phyloP scores from a whole-genome alignment of 64 coral and sea anemone genomes.

The Stichodactyla mertensii region DNA sequence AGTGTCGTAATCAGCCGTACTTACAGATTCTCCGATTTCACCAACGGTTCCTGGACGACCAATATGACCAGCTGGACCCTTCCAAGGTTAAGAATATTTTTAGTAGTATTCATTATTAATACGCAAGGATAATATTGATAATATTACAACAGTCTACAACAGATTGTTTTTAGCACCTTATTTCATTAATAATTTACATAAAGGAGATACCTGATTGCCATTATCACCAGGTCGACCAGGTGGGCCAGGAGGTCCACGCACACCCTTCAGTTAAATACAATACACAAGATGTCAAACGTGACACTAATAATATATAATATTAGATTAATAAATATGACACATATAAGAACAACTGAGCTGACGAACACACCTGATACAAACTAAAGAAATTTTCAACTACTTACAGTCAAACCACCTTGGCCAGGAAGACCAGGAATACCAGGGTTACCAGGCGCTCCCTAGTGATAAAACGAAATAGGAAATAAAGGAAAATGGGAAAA shows the following conservation, averaged over 20 bases:
- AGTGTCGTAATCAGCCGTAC: not conserved
- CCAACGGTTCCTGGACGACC: slow-evolving; percentile 36
- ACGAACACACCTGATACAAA: not conserved
- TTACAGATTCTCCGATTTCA: slow-evolving; percentile 42
- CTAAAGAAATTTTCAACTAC: not conserved
- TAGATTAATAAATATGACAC: not conserved
- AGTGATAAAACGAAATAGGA: not conserved
- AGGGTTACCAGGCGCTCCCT: slow-evolving; percentile 38
- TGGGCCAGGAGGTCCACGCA: slow-evolving; percentile 36
- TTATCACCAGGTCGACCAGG: slow-evolving; percentile 41
- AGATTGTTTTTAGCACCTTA: no score
- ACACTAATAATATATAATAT: no score
- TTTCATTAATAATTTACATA: no score
- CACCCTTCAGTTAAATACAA: slow-evolving; percentile 41
- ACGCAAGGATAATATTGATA: not conserved
- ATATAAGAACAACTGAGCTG: not conserved
- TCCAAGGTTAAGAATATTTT: not conserved
- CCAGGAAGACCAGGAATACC: slow-evolving; percentile 47
- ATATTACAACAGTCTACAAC: not conserved
- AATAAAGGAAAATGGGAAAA: not conserved
- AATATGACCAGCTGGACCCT: slow-evolving; percentile 33
- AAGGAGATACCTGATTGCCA: slow-evolving; percentile 35
- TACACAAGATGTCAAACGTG: not conserved
- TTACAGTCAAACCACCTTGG: slow-evolving; percentile 46
- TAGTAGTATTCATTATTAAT: not conserved